phyloP scores from a whole-genome alignment of 2,113 vertebrate genomes.

The Anoura caudifer region DNA sequence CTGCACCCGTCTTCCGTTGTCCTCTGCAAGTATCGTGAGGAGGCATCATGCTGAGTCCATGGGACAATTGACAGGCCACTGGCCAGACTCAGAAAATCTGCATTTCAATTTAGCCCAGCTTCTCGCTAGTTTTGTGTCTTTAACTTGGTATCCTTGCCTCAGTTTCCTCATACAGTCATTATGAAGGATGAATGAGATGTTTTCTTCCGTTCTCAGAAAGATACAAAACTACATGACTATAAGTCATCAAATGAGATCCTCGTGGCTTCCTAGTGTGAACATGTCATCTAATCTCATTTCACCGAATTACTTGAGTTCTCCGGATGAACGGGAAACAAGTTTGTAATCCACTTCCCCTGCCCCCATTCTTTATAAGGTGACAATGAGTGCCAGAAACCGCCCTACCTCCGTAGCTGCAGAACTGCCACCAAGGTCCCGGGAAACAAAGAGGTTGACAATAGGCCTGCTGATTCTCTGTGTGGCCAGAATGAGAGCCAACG shows the following conservation, averaged over 20 bases:
- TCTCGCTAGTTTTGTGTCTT: not conserved
- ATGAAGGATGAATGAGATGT: not conserved
- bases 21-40: fast-evolving
- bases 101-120: not conserved
- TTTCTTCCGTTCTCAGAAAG: not conserved
- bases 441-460: slow-evolving; percentile 98
- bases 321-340: not conserved
- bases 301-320: not conserved
- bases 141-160: not conserved
- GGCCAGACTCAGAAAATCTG: not conserved
- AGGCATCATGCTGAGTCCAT: fast-evolving
- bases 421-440: slow-evolving; percentile 94
- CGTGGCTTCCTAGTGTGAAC: not conserved
- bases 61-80: fast-evolving
- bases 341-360: fast-evolving
- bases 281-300: not conserved
- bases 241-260: not conserved
- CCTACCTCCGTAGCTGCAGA: slow-evolving; percentile 91
- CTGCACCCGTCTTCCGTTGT: fast-evolving
- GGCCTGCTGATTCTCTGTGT: slow-evolving; percentile 97
- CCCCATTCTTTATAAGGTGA: not conserved
- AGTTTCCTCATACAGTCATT: not conserved
- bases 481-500: slow-evolving; percentile 95
- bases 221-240: fast-evolving
- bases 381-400: not conserved